Evolutionary conservation across 2,888 invertebrate species (phyloP).

Genomic region (Latheticus oryzae): DNA sequence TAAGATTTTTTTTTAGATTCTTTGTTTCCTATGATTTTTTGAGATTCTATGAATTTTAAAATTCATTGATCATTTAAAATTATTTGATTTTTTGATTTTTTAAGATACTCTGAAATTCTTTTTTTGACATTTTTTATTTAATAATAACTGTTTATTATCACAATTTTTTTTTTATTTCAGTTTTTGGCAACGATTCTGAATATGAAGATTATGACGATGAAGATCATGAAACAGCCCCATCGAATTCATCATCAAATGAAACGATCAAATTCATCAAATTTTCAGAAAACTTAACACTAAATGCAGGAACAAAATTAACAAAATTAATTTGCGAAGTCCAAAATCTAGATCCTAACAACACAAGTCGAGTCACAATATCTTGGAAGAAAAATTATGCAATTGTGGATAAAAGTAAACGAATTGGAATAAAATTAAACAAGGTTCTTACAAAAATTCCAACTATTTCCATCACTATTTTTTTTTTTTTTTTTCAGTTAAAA

Average conservation of each 20-base stretch:
- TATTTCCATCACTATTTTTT: too few relatives aligned
- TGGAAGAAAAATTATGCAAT: constrained; percentile 72
- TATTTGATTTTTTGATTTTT: too few relatives aligned
- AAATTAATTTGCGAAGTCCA: constrained; percentile 75
- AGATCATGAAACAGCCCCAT: constrained; percentile 55
- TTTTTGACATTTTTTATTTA: too few relatives aligned
- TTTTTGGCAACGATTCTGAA: constrained; percentile 59
- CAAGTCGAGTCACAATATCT: constrained; percentile 69
- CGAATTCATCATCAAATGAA: constrained; percentile 57
- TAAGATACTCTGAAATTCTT: too few relatives aligned
- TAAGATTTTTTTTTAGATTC: too few relatives aligned
- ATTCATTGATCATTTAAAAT: too few relatives aligned
- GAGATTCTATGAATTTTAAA: too few relatives aligned
- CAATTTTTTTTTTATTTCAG: constrained; percentile 52
- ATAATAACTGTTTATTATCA: too few relatives aligned
- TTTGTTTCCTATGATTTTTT: too few relatives aligned
- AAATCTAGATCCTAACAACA: constrained; percentile 62
- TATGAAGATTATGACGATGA: constrained; percentile 57
- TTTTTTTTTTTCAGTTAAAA: constrained; percentile 46
- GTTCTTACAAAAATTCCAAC: constrained; percentile 40
- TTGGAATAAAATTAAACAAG: constrained; percentile 60
- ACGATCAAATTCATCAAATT: constrained; percentile 68
- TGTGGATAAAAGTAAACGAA: constrained; percentile 59
- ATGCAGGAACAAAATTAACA: constrained; percentile 69
- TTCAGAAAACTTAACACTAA: constrained; percentile 70